phyloP scores from a whole-genome alignment of 2,797 vertebrate species.

The Sandelia bainsii region DNA sequence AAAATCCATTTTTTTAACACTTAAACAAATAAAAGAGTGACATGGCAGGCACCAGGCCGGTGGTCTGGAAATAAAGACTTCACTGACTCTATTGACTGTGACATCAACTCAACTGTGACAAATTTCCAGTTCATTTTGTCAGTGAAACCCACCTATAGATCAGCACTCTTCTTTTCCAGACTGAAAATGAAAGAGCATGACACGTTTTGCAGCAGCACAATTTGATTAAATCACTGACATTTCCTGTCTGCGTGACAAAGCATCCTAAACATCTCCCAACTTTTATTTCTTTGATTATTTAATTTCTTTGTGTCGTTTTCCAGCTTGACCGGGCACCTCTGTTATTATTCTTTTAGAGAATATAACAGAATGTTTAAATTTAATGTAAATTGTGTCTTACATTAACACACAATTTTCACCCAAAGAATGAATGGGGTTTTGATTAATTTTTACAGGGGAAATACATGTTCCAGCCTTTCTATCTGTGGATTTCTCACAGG shows the following conservation, averaged over 20 bases:
- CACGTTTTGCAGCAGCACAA: constrained; percentile 23
- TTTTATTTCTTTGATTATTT: constrained; percentile 7
- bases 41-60: neutral
- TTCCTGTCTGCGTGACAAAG: constrained; percentile 22
- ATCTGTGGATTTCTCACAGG: too few relatives aligned
- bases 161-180: constrained; percentile 16
- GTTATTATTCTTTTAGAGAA: neutral
- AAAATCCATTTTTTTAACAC: neutral
- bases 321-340: constrained; percentile 4
- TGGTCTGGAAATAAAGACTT: constrained; percentile 36
- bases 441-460: too few relatives aligned
- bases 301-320: constrained; percentile 24
- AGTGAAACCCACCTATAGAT: constrained; percentile 19
- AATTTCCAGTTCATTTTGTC: constrained; percentile 28
- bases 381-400: too few relatives aligned
- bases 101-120: constrained; percentile 32
- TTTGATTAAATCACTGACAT: constrained; percentile 22
- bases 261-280: constrained; percentile 2
- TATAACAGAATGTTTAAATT: too few relatives aligned
- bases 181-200: constrained; percentile 33
- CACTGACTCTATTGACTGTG: constrained; percentile 27
- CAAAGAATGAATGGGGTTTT: too few relatives aligned
- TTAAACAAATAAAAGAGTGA: constrained; percentile 22
- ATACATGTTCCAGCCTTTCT: too few relatives aligned
- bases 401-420: too few relatives aligned